These are phyloP conservation scores for Plemyria rubiginata DNA, from an alignment of 2,888 invertebrate species.

Conservation along the genomic window DNA sequence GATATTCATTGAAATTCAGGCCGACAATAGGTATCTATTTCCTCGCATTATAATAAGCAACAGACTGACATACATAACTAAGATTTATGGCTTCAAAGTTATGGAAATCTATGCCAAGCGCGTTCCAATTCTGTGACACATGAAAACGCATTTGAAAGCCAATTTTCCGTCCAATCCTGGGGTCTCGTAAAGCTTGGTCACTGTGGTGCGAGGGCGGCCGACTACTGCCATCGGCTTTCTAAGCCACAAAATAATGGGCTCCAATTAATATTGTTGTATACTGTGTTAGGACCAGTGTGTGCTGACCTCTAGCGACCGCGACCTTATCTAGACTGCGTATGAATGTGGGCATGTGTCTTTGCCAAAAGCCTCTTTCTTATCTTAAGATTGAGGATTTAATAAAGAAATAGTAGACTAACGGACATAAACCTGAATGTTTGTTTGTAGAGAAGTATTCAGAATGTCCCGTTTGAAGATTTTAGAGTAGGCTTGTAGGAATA, in stretches of 20 bases:
- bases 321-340: slow-evolving; percentile 27
- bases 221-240: slow-evolving; percentile 71
- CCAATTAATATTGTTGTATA: slow-evolving; percentile 66
- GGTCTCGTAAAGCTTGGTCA: slow-evolving; percentile 45
- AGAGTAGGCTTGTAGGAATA: no score
- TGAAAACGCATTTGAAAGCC: slow-evolving; percentile 21
- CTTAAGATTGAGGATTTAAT: slow-evolving; percentile 11
- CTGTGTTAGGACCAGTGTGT: slow-evolving; percentile 32
- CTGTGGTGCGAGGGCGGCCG: slow-evolving; percentile 57
- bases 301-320: slow-evolving; percentile 22
- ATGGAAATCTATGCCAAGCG: slow-evolving; percentile 32
- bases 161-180: slow-evolving; percentile 15
- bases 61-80: slow-evolving; percentile 24
- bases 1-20: slow-evolving; percentile 23
- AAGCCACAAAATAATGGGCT: slow-evolving; percentile 69
- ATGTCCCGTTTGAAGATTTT: no score
- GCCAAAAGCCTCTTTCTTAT: slow-evolving; percentile 22
- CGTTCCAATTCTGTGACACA: slow-evolving; percentile 28
- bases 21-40: slow-evolving; percentile 13
- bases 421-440: no score
- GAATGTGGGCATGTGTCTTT: slow-evolving; percentile 26
- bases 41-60: slow-evolving; percentile 19
- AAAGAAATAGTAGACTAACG: background rate
- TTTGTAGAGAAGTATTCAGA: no score
- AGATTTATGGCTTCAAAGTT: slow-evolving; percentile 28